phyloP scores from a whole-genome alignment of 2,888 invertebrate genomes.

The Megastigmus dorsalis region DNA sequence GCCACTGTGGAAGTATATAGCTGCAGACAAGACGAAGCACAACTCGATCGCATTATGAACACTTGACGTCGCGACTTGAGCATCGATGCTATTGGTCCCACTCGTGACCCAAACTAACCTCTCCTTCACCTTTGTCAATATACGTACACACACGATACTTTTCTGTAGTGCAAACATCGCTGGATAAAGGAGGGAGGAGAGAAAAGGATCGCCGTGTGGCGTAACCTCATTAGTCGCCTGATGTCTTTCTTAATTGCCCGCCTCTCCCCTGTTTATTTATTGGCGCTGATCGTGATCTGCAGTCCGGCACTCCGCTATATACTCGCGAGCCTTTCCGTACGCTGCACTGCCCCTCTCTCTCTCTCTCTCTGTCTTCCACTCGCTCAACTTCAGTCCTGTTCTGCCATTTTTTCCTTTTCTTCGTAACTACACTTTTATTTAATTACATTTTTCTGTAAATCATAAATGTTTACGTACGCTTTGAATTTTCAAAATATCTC shows the following conservation, averaged over 20 bases:
- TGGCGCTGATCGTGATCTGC: constrained; percentile 64
- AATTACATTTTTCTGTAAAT: too few species aligned
- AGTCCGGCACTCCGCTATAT: constrained; percentile 54
- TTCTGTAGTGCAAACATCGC: background rate
- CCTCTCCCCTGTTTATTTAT: constrained; percentile 67
- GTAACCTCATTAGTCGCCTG: constrained; percentile 71
- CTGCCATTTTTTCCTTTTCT: too few species aligned
- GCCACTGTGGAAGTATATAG: too few species aligned
- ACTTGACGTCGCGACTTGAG: constrained; percentile 23
- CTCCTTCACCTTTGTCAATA: background rate
- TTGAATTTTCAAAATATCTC: too few species aligned
- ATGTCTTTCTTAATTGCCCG: constrained; percentile 71
- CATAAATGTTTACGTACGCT: too few species aligned
- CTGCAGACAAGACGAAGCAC: background rate
- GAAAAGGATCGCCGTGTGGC: constrained; percentile 57
- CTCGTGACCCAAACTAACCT: constrained; percentile 1
- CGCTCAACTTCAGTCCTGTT: too few species aligned
- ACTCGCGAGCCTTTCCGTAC: constrained; percentile 34
- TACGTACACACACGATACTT: constrained; percentile 4
- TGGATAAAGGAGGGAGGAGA: background rate
- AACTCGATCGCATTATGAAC: constrained; percentile 20
- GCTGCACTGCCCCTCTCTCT: background rate
- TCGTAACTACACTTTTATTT: too few species aligned
- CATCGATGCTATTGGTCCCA: background rate
- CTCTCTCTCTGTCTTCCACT: background rate